A percentile compares a stretch with the other conserved stretches of the same genome.
These are phyloP conservation scores for Selene dorsalis DNA, from an alignment of 2,797 vertebrate species.

Conservation along the genomic window DNA sequence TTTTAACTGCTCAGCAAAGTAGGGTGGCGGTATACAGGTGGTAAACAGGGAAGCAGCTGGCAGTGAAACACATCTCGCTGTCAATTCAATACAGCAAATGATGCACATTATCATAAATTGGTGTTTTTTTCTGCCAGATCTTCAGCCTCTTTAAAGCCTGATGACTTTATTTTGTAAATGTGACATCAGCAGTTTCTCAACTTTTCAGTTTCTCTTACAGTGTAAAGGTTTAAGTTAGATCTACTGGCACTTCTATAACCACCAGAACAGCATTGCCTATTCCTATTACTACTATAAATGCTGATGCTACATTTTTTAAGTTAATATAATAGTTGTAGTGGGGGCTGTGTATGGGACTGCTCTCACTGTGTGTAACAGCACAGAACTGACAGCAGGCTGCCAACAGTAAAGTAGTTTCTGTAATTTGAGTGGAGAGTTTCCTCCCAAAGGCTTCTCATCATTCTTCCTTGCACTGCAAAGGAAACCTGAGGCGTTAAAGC, in stretches of 20 bases:
- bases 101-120: background rate
- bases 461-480: slow-evolving; percentile 48
- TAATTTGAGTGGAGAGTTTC: slow-evolving; percentile 47
- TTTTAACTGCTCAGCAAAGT: background rate
- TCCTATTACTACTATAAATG: too few species aligned
- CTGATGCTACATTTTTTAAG: background rate
- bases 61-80: background rate
- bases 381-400: slow-evolving; percentile 46
- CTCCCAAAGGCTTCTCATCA: slow-evolving; percentile 52
- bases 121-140: background rate
- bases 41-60: background rate
- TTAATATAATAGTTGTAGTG: slow-evolving; percentile 7
- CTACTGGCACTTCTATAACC: too few species aligned
- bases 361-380: slow-evolving; percentile 27
- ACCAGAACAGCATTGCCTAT: background rate
- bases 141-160: background rate
- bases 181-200: slow-evolving; percentile 2
- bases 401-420: slow-evolving; percentile 40
- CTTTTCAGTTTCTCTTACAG: background rate
- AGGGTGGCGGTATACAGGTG: background rate
- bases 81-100: slow-evolving; percentile 11
- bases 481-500: slow-evolving; percentile 29
- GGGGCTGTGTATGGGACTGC: slow-evolving; percentile 21
- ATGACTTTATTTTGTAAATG: background rate
- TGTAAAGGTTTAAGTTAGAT: background rate